These are phyloP conservation scores for Chionomys nivalis DNA, from an alignment of 2,113 vertebrate genomes.

Conservation along the genomic window DNA sequence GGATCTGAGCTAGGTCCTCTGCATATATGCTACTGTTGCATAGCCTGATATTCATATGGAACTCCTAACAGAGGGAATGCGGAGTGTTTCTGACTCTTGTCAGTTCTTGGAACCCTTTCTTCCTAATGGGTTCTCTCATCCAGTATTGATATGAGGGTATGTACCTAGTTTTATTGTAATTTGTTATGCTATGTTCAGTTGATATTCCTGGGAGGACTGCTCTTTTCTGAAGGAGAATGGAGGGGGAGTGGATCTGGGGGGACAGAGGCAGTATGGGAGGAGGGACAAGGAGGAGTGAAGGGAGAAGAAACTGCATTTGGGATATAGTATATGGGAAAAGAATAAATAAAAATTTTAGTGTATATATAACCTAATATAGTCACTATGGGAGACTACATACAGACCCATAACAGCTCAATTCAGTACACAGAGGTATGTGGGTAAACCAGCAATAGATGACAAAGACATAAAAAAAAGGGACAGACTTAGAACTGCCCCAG, in stretches of 20 bases:
- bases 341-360: neutral
- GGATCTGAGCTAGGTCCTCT: neutral
- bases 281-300: neutral
- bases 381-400: neutral
- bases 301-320: neutral
- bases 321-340: neutral
- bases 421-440: neutral
- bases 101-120: neutral
- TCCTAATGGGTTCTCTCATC: neutral
- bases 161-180: neutral
- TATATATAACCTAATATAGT: neutral
- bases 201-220: neutral
- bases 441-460: neutral
- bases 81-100: neutral
- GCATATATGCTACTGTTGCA: neutral
- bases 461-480: constrained; percentile 27
- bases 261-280: neutral
- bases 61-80: neutral
- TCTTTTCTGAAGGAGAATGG: neutral
- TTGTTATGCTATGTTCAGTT: neutral
- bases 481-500: neutral
- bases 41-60: neutral
- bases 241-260: neutral
- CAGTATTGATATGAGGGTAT: neutral
- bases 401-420: constrained; percentile 15